These are phyloP conservation scores for Andrena dorsata DNA, from an alignment of 2,888 invertebrate genomes.

Conservation along the genomic window DNA sequence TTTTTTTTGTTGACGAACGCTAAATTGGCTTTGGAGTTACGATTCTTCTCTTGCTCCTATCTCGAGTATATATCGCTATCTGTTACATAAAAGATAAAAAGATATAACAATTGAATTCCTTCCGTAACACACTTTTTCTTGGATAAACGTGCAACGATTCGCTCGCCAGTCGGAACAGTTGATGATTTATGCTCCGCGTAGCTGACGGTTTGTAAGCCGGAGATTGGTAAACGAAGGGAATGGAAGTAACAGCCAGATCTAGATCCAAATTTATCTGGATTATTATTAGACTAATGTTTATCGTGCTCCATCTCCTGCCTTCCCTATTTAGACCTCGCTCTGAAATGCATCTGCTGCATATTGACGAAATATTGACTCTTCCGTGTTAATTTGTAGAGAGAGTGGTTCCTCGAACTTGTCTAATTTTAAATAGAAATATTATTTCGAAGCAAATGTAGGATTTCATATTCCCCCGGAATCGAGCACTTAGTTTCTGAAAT, in stretches of 20 bases:
- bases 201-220: slow-evolving; percentile 33
- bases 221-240: slow-evolving; percentile 46
- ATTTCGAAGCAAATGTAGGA: background rate
- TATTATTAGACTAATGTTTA: slow-evolving; percentile 63
- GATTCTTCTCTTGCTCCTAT: slow-evolving; percentile 24
- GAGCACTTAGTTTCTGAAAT: background rate
- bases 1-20: background rate
- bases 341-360: slow-evolving; percentile 43
- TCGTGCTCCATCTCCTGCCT: slow-evolving; percentile 25
- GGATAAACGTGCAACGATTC: slow-evolving; percentile 1
- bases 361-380: slow-evolving; percentile 30
- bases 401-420: background rate
- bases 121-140: slow-evolving; percentile 1
- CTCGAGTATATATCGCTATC: slow-evolving; percentile 23
- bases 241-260: slow-evolving; percentile 35
- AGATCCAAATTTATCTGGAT: slow-evolving; percentile 47
- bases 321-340: slow-evolving; percentile 20
- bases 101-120: slow-evolving; percentile 13
- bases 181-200: slow-evolving; percentile 13
- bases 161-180: background rate
- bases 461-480: background rate
- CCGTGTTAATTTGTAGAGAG: slow-evolving; percentile 2
- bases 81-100: slow-evolving; percentile 45
- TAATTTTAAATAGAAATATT: background rate
- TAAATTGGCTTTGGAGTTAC: background rate